Conservation (phyloP, 1,140 invertebrate species). For the Drosophila tani region DNA sequence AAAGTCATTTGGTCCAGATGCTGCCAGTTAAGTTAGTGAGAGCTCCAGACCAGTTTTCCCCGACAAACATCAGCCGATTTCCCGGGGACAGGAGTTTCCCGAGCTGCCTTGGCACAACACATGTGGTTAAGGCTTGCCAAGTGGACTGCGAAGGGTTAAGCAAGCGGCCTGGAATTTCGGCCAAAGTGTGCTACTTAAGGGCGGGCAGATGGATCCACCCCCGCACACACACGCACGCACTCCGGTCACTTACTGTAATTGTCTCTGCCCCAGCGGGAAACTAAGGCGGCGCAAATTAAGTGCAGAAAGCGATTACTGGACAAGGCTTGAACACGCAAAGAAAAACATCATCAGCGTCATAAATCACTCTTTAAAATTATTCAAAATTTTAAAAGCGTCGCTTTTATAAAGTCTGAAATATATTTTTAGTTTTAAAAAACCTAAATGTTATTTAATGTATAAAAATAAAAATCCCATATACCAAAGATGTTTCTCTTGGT, state of each 20-base stretch:
- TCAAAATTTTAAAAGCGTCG: no score
- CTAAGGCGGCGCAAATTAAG: conserved; percentile 69
- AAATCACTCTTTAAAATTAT: no score
- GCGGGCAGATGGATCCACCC: conserved; percentile 6
- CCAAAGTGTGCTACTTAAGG: conserved; percentile 65
- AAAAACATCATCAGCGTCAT: neutral
- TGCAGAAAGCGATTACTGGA: conserved; percentile 72
- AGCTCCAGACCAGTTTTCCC: conserved; percentile 25
- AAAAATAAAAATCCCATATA: no score
- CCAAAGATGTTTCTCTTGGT: neutral
- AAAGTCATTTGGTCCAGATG: conserved; percentile 82
- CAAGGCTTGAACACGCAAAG: neutral
- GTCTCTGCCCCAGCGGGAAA: conserved; percentile 51
- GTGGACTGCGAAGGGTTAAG: conserved; percentile 73
- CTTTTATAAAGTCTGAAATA: neutral
- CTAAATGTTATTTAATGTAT: no score
- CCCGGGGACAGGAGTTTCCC: conserved; percentile 39
- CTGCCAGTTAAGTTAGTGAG: conserved; percentile 74
- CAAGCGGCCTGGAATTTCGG: conserved; percentile 59
- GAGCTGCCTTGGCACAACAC: conserved; percentile 53
- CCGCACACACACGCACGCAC: conserved; percentile 38
- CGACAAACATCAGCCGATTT: conserved; percentile 48
- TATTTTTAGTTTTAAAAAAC: neutral
- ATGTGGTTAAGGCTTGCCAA: conserved; percentile 65
- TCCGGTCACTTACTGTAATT: conserved; percentile 78